Base-by-base conservation (phyloP, 2,888 invertebrate genomes). In the Callinectes sapidus region DNA sequence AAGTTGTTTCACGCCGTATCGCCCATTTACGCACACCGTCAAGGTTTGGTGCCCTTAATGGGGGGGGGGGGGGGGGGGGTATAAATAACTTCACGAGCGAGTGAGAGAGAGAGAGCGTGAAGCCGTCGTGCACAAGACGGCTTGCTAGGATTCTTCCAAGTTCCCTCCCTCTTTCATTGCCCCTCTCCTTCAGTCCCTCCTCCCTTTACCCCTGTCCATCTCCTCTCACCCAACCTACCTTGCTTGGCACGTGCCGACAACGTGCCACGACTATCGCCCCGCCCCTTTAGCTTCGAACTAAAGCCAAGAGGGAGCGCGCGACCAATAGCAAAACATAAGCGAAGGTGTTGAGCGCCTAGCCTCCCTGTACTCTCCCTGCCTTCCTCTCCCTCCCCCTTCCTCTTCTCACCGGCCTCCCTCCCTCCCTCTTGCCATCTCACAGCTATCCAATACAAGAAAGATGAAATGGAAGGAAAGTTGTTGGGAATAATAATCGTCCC, bases 251-350 rank as follows among this genome's bases (percentile, higher is more conserved):
- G 6, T 42, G 86, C 86, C 23, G 86, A 86, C 18, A 32, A 39
- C 42, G 87, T 87, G 48, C 87, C 48, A 90, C 23, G 48, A n/a
- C 39, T 18, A 16, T 39, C 77, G 71, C 89, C 77, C 28, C 77
- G 71, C 89, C 77, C 28, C 71, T 77, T 90, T 39, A 90, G 89
- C 89, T 71, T 39, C 39, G 39, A 61, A 66, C 77, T 66, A 90
- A 90, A 77, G 77, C 89, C 89, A 39, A 90, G 89, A 54, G 77
- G 81, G 77, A 90, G 48, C 90, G 71, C 77, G 77, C 90, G 42
- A 42, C 89, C 89, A 71, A 35, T 3, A 88, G 88, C 54, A 61
- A 55, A 8, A 6, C 88, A 88, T 88, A 55, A 88, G 23, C 2
- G 35, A 35, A 32, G 35, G 32, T 81, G 81, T 81, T 81, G 35